Evolutionary conservation across 2,888 invertebrate genomes (phyloP).

Genomic region (Slavum lentiscoides): DNA sequence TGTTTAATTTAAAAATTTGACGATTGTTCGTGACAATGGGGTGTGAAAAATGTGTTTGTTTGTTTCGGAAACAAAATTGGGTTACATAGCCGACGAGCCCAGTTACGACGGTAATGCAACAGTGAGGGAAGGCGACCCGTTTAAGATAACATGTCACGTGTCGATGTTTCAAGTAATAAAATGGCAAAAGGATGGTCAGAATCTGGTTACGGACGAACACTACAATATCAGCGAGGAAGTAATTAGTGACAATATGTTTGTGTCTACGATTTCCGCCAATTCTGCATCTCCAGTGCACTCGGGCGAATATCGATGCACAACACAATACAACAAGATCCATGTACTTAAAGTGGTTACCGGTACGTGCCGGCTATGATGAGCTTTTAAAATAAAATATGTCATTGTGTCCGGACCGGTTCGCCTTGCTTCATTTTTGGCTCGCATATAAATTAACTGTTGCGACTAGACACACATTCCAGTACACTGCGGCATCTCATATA

Average conservation of each 20-base stretch:
- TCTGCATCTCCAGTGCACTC: slow-evolving; percentile 55
- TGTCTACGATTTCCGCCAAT: slow-evolving; percentile 54
- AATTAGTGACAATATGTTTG: slow-evolving; percentile 40
- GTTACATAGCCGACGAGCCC: slow-evolving; percentile 49
- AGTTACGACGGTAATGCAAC: slow-evolving; percentile 56
- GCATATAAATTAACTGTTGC: slow-evolving; percentile 41
- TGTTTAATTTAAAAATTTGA: slow-evolving; percentile 26
- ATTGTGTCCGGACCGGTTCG: slow-evolving; percentile 43
- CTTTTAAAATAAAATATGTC: slow-evolving; percentile 49
- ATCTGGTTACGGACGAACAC: slow-evolving; percentile 6
- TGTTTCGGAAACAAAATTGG: slow-evolving; percentile 38
- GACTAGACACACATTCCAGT: slow-evolving; percentile 48
- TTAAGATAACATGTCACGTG: slow-evolving; percentile 56
- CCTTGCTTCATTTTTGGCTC: slow-evolving; percentile 51
- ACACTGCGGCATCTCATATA: slow-evolving; percentile 45
- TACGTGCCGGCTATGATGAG: slow-evolving; percentile 55
- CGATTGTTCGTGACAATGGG: slow-evolving; percentile 26
- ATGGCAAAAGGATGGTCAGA: slow-evolving; percentile 56
- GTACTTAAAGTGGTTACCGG: slow-evolving; percentile 56
- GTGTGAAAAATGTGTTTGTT: slow-evolving; percentile 31
- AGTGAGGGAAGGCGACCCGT: slow-evolving; percentile 56
- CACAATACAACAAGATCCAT: slow-evolving; percentile 55
- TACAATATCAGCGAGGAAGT: slow-evolving; percentile 37
- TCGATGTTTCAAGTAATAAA: slow-evolving; percentile 56
- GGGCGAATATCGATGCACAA: slow-evolving; percentile 56